Evolutionary conservation across 2,888 invertebrate genomes (phyloP), one percentile per base, ranked within the genome.

Genomic region (Therioaphis trifolii): DNA sequence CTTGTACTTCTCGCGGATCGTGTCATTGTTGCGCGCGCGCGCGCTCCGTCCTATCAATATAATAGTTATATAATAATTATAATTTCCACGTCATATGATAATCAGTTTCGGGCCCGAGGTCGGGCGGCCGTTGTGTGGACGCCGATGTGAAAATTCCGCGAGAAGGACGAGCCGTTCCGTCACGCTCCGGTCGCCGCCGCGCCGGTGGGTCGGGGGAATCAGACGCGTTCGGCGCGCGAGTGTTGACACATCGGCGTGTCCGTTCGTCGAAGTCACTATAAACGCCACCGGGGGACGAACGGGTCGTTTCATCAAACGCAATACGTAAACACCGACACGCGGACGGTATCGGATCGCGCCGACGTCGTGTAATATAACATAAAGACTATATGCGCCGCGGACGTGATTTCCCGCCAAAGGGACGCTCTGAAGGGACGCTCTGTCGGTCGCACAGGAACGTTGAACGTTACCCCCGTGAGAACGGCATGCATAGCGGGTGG

Each of bases 31-130:
- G 43, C 72, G 24, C 35, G 40, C 15, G 35, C 35, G 35, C 7
- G 68, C 27, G 27, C 21, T 27, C 66, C 18, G 12, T 40, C 35
- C 58, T 80, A 80, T 80, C 71, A 49, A 49, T 72, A 72, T 71
- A 71, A 78, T 61, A 61, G 43, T 61, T 61, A 66, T 80, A 72
- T 61, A 72, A 80, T 69, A 55, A 69, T 61, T 58, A 72, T 61
- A 72, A 80, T 80, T 80, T 80, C 18, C 80, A 80, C 61, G 71
- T 80, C 72, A 49, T 69, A 76, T 80, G 80, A 61, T 80, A 80
- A 80, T 80, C 80, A 72, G 80, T 80, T 35, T 61, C 71, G 80
- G 80, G n/a, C 58, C 58, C 80, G 29, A 80, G 80, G 80, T 61
- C 71, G 61, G 46, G 61, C 35, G 76, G 63, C 27, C 66, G 77